Evolutionary conservation across 2,888 invertebrate species (phyloP).

Genomic region (Orthonychiurus folsomi): DNA sequence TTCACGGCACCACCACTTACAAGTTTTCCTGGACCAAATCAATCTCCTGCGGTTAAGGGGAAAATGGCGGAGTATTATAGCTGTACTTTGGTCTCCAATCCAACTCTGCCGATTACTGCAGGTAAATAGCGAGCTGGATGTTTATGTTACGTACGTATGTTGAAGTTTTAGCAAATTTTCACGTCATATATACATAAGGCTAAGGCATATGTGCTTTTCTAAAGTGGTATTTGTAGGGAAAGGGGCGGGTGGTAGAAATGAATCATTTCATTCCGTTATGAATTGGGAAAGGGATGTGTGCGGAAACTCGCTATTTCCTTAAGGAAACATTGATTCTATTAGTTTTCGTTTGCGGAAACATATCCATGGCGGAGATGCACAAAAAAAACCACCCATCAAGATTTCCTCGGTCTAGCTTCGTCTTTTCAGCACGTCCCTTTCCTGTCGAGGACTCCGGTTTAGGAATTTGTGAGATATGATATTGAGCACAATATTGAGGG

Average conservation of each 20-base stretch:
- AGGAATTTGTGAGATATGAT: background rate
- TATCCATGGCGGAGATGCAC: background rate
- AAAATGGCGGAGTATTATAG: conserved; percentile 40
- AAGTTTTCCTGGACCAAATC: conserved; percentile 31
- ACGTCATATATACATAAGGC: too few relatives aligned
- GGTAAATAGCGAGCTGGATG: conserved; percentile 19
- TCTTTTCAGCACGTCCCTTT: too few relatives aligned
- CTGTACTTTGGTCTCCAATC: conserved; percentile 38
- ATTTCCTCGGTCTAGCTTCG: too few relatives aligned
- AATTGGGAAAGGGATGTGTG: conserved; percentile 5
- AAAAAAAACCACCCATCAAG: too few relatives aligned
- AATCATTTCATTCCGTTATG: background rate
- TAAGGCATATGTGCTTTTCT: too few relatives aligned
- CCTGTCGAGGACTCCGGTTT: too few relatives aligned
- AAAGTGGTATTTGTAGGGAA: too few relatives aligned
- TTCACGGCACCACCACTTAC: conserved; percentile 35
- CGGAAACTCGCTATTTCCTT: background rate
- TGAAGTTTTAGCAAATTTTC: too few relatives aligned
- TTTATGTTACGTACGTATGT: too few relatives aligned
- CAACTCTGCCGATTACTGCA: conserved; percentile 33
- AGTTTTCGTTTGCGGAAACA: background rate
- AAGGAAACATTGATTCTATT: background rate
- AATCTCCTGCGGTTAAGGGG: conserved; percentile 25
- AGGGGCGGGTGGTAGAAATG: too few relatives aligned
- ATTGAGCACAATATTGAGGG: background rate